These are phyloP conservation scores for Tachyglossus aculeatus DNA, from an alignment of 2,797 vertebrate genomes.

Conservation along the genomic window DNA sequence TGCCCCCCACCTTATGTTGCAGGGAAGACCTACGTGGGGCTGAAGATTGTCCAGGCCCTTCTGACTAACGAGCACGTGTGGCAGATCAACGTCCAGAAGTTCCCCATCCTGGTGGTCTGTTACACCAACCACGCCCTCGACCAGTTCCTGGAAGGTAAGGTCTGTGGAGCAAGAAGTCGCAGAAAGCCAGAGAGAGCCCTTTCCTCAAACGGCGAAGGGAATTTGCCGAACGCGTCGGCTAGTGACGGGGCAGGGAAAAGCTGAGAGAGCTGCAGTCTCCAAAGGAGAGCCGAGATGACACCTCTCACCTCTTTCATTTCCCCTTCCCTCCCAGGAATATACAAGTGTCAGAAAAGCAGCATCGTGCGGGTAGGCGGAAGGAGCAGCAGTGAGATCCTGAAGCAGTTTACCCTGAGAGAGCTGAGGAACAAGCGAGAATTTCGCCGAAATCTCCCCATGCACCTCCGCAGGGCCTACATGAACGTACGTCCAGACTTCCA, in stretches of 20 bases:
- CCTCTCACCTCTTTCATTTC: neutral
- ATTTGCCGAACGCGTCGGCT: too few species aligned
- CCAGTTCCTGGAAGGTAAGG: conserved; percentile 96
- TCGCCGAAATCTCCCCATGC: conserved; percentile 59
- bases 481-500: too few species aligned
- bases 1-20: conserved; percentile 55
- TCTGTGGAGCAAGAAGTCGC: conserved; percentile 1
- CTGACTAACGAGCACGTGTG: conserved; percentile 79
- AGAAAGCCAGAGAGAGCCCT: too few species aligned
- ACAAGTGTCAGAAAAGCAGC: conserved; percentile 73
- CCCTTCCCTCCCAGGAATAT: conserved; percentile 79
- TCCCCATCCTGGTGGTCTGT: conserved; percentile 90
- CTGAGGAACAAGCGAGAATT: conserved; percentile 66
- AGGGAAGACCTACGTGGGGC: conserved; percentile 93
- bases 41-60: conserved; percentile 90
- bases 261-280: neutral
- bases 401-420: conserved; percentile 82
- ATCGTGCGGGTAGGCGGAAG: conserved; percentile 92
- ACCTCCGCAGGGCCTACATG: conserved; percentile 72
- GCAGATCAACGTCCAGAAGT: conserved; percentile 18
- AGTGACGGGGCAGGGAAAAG: too few species aligned
- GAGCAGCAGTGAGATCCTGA: conserved; percentile 86
- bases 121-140: conserved; percentile 97
- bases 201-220: too few species aligned
- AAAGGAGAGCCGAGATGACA: neutral